phyloP scores from a whole-genome alignment of 2,113 vertebrate genomes.

The Chaenocephalus aceratus region DNA sequence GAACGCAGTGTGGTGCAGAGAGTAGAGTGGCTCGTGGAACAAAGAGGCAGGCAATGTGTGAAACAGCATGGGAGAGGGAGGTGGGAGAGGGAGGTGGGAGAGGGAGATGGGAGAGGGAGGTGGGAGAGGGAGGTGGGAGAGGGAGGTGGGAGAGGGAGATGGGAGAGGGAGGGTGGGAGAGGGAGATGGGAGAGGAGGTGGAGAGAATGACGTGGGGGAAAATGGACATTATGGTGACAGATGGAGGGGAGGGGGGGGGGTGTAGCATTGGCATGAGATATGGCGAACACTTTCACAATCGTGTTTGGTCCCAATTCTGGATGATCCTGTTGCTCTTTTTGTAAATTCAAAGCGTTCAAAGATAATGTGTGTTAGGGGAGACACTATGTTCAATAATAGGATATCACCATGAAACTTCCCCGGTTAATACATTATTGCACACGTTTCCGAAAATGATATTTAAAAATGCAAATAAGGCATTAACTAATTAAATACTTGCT shows the following conservation, averaged over 20 bases:
- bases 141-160: not conserved
- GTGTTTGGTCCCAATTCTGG: not conserved
- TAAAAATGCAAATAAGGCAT: no score
- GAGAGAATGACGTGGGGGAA: slow-evolving; percentile 60
- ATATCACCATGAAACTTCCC: no score
- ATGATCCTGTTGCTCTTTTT: not conserved
- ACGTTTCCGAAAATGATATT: no score
- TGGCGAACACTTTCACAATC: not conserved
- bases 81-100: slow-evolving; percentile 13
- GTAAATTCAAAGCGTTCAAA: not conserved
- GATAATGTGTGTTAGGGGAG: not conserved
- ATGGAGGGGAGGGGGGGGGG: not conserved
- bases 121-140: slow-evolving; percentile 11
- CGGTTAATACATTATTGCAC: no score
- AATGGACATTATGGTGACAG: slow-evolving; percentile 35
- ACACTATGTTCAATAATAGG: no score
- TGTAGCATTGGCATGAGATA: not conserved
- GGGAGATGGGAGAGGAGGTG: slow-evolving; percentile 47
- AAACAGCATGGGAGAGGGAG: slow-evolving; percentile 27
- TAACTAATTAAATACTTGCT: no score
- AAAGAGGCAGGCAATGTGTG: slow-evolving; percentile 50
- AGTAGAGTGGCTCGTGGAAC: not conserved
- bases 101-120: slow-evolving; percentile 15
- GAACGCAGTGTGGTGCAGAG: not conserved
- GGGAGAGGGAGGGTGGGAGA: no score